Base-by-base conservation (phyloP, 2,888 invertebrate genomes). In the Oegoconia quadripuncta region DNA sequence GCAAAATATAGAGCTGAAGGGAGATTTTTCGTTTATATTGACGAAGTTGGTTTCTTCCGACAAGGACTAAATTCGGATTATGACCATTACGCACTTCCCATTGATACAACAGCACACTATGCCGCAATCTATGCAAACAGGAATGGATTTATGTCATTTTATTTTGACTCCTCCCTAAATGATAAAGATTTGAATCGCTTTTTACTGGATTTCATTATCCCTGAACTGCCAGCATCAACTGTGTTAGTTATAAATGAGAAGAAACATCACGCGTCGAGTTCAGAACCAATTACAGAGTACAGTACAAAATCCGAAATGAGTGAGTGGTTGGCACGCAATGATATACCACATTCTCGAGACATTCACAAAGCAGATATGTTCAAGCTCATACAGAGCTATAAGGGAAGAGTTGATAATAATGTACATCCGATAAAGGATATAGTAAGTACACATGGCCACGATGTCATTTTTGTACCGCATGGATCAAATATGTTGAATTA, bases 291-390 rank as follows among this genome's bases (percentile, higher is more conserved):
- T 1, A 50, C 34, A 1, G 37, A 44, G 11, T 29, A 39, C n/a
- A 46, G 47, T 11, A 13, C 34, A 7, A 56, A 46, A 34, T 8
- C 4, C 3, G 46, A 44, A 3, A 52, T 55, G 46, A 39, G 41
- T 1, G 18, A 33, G 3, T 56, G 52, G 56, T 35, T 56, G 2
- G 17, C 41, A 1, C 6, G 33, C 0, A 40, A 44, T 13, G 34
- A 43, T 9, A 44, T 57, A 8, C 48, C 48, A 3, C 37, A 46
- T n/a, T 11, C 39, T 4, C 9, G 27, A 6, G n/a, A n/a, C 2
- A 25, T 29, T 15, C 46, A 48, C 16, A 38, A 46, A 42, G 42
- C 48, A n/a, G 55, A 57, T 11, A 40, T 57, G 11, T 55, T 42
- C 26, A 40, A 46, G 26, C 20, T 55, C 0, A 44, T 57, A 33